phyloP scores from a whole-genome alignment of 2,797 vertebrate genomes.

The Myiotriccus ornatus region DNA sequence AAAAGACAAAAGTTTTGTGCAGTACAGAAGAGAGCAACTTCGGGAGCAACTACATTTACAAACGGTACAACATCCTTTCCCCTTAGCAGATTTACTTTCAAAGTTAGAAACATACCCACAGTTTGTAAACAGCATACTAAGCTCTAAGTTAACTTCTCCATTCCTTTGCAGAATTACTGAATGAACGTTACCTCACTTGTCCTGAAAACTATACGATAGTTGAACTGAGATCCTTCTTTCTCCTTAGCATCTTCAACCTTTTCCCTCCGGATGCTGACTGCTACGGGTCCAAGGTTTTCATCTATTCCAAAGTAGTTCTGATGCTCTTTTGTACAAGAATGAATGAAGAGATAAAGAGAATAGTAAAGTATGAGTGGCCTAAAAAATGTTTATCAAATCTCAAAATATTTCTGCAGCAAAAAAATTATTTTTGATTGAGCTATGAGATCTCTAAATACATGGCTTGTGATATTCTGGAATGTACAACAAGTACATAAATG shows the following conservation, averaged over 20 bases:
- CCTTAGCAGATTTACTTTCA: not conserved
- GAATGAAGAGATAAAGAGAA: conserved; percentile 25
- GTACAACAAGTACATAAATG: not conserved
- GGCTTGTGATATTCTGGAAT: not conserved
- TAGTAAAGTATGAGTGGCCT: not conserved
- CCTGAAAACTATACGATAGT: conserved; percentile 92
- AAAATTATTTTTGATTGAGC: not conserved
- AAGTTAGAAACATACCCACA: not conserved
- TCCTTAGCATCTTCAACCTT: conserved; percentile 91
- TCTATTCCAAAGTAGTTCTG: conserved; percentile 98
- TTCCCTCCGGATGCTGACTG: conserved; percentile 92
- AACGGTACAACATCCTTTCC: not conserved
- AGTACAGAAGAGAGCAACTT: not conserved
- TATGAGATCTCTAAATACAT: not conserved
- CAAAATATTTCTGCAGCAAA: not conserved
- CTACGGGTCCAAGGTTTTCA: conserved; percentile 94
- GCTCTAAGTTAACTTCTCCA: not conserved
- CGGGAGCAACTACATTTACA: not conserved
- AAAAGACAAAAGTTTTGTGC: not conserved
- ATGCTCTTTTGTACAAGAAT: conserved; percentile 81
- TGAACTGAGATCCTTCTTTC: conserved; percentile 90
- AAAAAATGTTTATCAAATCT: not conserved
- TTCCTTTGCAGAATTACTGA: not conserved
- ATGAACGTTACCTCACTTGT: conserved; percentile 89
- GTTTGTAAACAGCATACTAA: not conserved